Evolutionary conservation across 2,797 vertebrate species (phyloP), one percentile per base, ranked within the genome.

Genomic region (Amblyopsis hoosieri): DNA sequence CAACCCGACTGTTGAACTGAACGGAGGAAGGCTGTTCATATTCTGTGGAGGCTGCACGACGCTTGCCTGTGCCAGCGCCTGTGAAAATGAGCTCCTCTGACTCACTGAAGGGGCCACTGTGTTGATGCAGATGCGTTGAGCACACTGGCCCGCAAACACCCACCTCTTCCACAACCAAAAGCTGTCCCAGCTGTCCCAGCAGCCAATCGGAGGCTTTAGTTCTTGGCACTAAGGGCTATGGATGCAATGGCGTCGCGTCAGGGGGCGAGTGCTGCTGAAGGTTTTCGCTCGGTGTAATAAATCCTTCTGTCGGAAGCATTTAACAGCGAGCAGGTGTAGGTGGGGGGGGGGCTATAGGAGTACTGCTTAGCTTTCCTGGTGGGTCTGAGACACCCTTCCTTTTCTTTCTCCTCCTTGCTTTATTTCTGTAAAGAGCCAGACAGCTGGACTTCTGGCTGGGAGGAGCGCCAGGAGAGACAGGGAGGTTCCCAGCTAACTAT

Each of bases 381-480:
- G 62, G 64, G 70, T 72, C 55, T 58, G 60, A 71, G 66, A 81
- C 61, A 46, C 58, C 66, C 56, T 37, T 37, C 9, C 9, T 9
- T 42, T 42, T 42, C 12, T 48, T 12, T 48, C 3, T 14, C 3
- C n/a, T 48, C 3, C n/a, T 48, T 10, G 15, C 17, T 56, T 42
- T 42, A 10, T 42, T 7, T 75, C 84, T 78, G 82, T 74, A 64
- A 75, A 63, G 73, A 85, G 87, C 84, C 84, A 86, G 82, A 90
- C 89, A 91, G 89, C 89, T 90, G 90, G 90, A 89, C 90, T 92
- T 89, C 85, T 90, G 89, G 89, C 85, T 74, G 71, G 75, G 76
- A 83, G 71, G 71, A 72, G 75, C 66, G 63, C 76, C 62, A 68
- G 64, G 60, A 74, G 71, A 69, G 75, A 69, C 67, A 59, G 47